These are phyloP conservation scores for Gymnobelideus leadbeateri DNA, from an alignment of 2,113 vertebrate species.

Conservation along the genomic window DNA sequence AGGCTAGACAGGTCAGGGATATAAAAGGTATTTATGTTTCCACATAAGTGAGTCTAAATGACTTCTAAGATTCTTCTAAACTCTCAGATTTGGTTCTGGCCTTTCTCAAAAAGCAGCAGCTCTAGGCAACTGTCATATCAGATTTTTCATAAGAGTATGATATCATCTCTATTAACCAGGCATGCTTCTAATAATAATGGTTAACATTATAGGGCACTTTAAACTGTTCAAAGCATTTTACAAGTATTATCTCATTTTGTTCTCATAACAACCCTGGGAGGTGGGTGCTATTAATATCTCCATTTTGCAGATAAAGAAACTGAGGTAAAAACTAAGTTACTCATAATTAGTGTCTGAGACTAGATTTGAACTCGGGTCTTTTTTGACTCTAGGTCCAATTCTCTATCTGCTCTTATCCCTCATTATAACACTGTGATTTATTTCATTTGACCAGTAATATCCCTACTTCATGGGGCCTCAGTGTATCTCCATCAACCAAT, in stretches of 20 bases:
- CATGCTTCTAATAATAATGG: neutral
- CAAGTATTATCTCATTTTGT: neutral
- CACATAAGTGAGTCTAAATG: too few species aligned
- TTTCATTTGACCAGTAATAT: neutral
- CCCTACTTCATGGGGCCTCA: neutral
- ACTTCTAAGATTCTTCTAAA: neutral
- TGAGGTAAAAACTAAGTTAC: neutral
- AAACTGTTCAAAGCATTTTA: neutral
- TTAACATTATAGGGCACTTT: neutral
- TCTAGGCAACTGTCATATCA: neutral
- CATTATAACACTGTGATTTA: neutral
- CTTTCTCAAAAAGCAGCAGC: neutral
- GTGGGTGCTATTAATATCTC: neutral
- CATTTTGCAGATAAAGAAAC: neutral
- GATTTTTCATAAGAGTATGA: neutral
- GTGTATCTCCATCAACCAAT: neutral
- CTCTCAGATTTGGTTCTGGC: neutral
- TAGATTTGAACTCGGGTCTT: neutral
- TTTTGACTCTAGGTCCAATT: neutral
- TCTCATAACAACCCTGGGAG: neutral
- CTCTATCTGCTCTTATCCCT: neutral
- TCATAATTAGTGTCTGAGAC: neutral
- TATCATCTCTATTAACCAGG: neutral
- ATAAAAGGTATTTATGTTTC: neutral
- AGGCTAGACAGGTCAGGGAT: neutral